These are phyloP conservation scores for Sebastes flavidus DNA, from an alignment of 2,797 vertebrate species.

Conservation along the genomic window DNA sequence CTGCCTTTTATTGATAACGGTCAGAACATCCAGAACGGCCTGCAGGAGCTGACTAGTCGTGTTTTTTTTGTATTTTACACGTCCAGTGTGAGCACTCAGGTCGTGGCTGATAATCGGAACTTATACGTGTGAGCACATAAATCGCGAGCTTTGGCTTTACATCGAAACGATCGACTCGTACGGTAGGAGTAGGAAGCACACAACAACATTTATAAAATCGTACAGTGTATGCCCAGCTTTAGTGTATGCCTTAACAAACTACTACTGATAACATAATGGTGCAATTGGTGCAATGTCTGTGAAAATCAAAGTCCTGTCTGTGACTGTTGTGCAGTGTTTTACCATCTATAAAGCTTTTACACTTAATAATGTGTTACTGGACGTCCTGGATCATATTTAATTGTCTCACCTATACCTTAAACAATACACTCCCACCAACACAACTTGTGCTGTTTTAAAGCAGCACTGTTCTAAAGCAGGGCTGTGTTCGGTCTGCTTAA, in stretches of 20 bases:
- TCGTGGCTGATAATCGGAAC: too few relatives aligned
- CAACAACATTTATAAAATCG: too few relatives aligned
- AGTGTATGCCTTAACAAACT: not conserved
- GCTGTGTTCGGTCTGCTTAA: not conserved
- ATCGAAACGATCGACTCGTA: too few relatives aligned
- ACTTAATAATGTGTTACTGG: too few relatives aligned
- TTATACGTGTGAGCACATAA: too few relatives aligned
- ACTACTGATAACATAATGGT: not conserved
- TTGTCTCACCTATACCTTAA: not conserved
- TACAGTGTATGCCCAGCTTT: too few relatives aligned
- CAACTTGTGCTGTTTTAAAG: not conserved
- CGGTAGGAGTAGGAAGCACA: too few relatives aligned
- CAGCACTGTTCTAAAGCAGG: not conserved
- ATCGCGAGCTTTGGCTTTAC: too few relatives aligned
- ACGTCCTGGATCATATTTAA: not conserved
- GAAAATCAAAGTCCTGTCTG: too few relatives aligned
- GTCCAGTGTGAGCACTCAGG: too few relatives aligned
- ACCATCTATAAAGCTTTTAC: not conserved
- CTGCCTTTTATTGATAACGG: too few relatives aligned
- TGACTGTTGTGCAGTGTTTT: not conserved
- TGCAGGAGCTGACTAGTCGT: accelerated
- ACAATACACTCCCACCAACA: not conserved
- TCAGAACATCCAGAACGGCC: too few relatives aligned
- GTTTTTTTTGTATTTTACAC: accelerated
- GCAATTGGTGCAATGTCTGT: not conserved